Conservation (phyloP, 2,888 invertebrate genomes). For the Charanyca ferruginea region DNA sequence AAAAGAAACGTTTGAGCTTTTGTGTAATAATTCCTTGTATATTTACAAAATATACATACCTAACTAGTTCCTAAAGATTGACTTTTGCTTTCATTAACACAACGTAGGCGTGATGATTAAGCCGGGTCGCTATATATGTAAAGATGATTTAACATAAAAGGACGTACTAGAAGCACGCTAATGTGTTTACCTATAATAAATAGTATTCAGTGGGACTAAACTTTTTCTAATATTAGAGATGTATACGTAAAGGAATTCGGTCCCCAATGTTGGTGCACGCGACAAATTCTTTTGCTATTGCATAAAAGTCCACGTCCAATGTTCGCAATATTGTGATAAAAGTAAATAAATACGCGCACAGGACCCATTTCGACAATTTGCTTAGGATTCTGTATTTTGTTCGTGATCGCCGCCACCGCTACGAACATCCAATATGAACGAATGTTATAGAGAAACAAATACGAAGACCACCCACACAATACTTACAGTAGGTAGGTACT, state of each 20-base stretch:
- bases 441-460: conserved; percentile 44
- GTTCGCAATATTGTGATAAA: conserved; percentile 77
- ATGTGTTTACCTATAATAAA: conserved; percentile 51
- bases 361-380: conserved; percentile 79
- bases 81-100: conserved; percentile 34
- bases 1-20: not conserved
- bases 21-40: not conserved
- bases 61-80: conserved; percentile 13
- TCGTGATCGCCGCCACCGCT: conserved; percentile 45
- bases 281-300: conserved; percentile 70
- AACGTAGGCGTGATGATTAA: conserved; percentile 40
- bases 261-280: conserved; percentile 58
- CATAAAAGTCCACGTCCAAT: conserved; percentile 72
- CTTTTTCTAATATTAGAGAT: conserved; percentile 29
- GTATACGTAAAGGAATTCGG: conserved; percentile 51
- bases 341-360: conserved; percentile 77
- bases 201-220: conserved; percentile 23
- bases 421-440: conserved; percentile 42
- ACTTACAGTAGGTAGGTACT: conserved; percentile 3
- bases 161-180: conserved; percentile 34
- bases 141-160: conserved; percentile 37
- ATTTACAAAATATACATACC: not conserved
- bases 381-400: conserved; percentile 77
- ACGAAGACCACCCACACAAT: conserved; percentile 33
- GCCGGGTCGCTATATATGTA: conserved; percentile 38